A percentile compares a stretch with the other conserved stretches of the same genome.
These are phyloP conservation scores for Fistularia commersonii DNA, from an alignment of 2,797 vertebrate species.

Conservation along the genomic window DNA sequence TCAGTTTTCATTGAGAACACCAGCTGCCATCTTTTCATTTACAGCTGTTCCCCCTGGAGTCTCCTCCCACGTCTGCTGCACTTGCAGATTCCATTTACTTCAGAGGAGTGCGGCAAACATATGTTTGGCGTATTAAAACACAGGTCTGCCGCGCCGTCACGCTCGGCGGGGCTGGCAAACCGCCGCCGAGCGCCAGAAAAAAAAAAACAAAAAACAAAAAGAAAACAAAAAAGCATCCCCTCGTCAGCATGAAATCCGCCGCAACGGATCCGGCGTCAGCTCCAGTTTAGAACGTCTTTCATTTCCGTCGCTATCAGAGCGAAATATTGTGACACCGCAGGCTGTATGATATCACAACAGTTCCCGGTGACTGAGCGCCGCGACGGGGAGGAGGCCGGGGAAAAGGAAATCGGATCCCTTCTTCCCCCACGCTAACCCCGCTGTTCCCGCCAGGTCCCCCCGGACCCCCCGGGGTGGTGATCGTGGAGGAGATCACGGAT, in stretches of 20 bases:
- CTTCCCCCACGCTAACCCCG: neutral
- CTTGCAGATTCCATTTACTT: slow-evolving; percentile 66
- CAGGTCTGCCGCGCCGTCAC: slow-evolving; percentile 32
- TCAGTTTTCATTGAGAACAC: slow-evolving; percentile 58
- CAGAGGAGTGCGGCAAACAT: slow-evolving; percentile 64
- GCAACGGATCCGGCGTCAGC: slow-evolving; percentile 34
- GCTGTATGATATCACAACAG: no score
- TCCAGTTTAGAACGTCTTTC: slow-evolving; percentile 23
- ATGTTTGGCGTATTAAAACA: slow-evolving; percentile 61
- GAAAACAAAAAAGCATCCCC: slow-evolving; percentile 14
- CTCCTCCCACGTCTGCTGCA: slow-evolving; percentile 49
- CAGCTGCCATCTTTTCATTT: slow-evolving; percentile 67
- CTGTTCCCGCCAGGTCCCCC: slow-evolving; percentile 82
- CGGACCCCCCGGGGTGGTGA: slow-evolving; percentile 92
- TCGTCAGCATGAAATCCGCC: slow-evolving; percentile 49
- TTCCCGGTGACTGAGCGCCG: no score
- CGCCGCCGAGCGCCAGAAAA: slow-evolving; percentile 19
- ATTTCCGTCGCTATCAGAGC: slow-evolving; percentile 1
- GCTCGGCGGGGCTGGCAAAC: slow-evolving; percentile 37
- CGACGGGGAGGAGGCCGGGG: neutral
- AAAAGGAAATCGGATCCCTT: neutral
- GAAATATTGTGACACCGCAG: no score
- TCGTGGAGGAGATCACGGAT: slow-evolving; percentile 95
- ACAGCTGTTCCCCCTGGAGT: slow-evolving; percentile 64
- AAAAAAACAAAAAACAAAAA: slow-evolving; percentile 13